Conservation (phyloP, 2,113 vertebrate genomes). For the Cardinalis cardinalis region DNA sequence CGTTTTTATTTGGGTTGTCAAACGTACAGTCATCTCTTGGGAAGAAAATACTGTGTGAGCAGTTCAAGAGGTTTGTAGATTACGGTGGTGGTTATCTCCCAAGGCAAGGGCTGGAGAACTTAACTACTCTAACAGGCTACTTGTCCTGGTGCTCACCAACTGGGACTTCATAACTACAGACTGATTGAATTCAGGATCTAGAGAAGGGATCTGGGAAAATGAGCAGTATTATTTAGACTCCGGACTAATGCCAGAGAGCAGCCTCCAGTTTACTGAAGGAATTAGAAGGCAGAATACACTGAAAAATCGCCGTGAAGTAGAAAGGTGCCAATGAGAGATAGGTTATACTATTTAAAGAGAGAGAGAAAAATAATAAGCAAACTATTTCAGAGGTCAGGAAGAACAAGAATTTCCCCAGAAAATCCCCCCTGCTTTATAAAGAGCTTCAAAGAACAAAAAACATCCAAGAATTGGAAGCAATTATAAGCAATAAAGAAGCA, state of each 20-base stretch:
- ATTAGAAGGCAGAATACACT: not conserved
- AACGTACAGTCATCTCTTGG: not conserved
- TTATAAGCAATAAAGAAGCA: not conserved
- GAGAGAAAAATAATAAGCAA: not conserved
- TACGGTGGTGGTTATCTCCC: not conserved
- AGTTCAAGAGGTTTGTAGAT: not conserved
- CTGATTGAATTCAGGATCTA: not conserved
- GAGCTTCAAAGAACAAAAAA: not conserved
- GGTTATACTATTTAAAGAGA: not conserved
- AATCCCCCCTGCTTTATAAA: accelerated
- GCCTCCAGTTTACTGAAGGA: not conserved
- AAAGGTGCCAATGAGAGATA: not conserved
- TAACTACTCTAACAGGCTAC: not conserved
- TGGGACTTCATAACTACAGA: not conserved
- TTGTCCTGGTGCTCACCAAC: not conserved
- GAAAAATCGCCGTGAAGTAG: not conserved
- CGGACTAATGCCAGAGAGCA: not conserved
- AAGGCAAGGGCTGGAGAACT: not conserved
- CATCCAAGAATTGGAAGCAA: not conserved
- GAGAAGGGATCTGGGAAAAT: not conserved
- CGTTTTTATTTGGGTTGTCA: not conserved
- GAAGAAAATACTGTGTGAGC: not conserved
- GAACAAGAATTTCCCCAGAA: not conserved
- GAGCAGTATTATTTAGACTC: not conserved
- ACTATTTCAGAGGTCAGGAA: not conserved